Evolutionary conservation across 1,140 invertebrate genomes (phyloP), one percentile per base, ranked within the genome.

Genomic region (Drosophila aff.): DNA sequence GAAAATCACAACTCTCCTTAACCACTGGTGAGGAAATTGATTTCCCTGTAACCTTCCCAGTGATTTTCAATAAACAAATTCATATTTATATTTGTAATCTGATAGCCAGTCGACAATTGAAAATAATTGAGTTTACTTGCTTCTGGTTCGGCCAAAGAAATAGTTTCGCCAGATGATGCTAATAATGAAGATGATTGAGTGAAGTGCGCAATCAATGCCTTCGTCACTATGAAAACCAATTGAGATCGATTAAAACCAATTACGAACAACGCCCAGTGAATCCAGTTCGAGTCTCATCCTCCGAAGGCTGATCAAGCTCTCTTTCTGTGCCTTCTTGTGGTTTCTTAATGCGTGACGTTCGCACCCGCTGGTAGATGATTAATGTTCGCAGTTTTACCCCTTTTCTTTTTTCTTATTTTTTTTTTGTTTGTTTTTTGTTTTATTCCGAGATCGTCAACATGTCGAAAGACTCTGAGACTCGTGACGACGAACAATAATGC

Each of bases 151-250:
- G 64, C 16, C 46, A 43, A 36, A 16, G 28, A 52, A 69, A 67
- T 50, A 59, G 49, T 41, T 43, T 55, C 38, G 36, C 46, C 50
- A 63, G 33, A 41, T 28, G 71, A 73, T 40, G 38, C 18, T 33
- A 33, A 43, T 60, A 23, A 60, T 49, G 11, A 49, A 49, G 43
- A 44, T 69, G 68, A 43, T 73, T 49, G 67, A 28, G 44, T 15
- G 69, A 50, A 72, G 53, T 73, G 69, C 66, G 69, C 83, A 86
- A 86, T 86, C 83, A 90, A 80, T 84, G 84, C 77, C 44, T 84
- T 87, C 84, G 84, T 87, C 84, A 87, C 84, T 89, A 69, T 78
- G 85, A 33, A 84, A 89, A 83, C 49, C 84, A 87, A 87, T 87
- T 87, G 84, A 78, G 47, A 84, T 87, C 66, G 69, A 87, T 87